Evolutionary conservation across 2,888 invertebrate species (phyloP).

Genomic region (Nemoura dubitans): DNA sequence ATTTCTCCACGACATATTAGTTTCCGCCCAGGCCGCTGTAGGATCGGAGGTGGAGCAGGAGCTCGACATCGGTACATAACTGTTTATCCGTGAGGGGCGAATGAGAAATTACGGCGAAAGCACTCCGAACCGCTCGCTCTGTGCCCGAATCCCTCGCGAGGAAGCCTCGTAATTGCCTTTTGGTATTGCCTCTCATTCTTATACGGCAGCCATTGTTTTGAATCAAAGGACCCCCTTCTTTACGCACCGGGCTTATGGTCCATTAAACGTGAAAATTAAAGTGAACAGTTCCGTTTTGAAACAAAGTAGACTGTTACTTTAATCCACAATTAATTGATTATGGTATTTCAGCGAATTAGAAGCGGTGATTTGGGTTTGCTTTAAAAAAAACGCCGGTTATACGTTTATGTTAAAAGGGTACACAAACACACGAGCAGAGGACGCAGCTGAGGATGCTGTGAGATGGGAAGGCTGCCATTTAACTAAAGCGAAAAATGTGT

Average conservation of each 20-base stretch:
- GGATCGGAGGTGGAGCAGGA: neutral
- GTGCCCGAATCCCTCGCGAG: no score
- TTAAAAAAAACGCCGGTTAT: neutral
- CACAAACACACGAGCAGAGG: no score
- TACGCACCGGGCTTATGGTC: neutral
- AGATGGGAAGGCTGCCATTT: neutral
- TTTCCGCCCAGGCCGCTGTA: neutral
- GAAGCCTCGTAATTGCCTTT: neutral
- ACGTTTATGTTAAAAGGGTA: neutral
- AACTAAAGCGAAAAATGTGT: neutral
- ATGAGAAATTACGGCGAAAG: slow-evolving; percentile 19
- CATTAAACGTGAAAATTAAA: slow-evolving; percentile 21
- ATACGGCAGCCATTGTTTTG: slow-evolving; percentile 17
- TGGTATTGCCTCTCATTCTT: slow-evolving; percentile 17
- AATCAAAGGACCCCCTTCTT: slow-evolving; percentile 17
- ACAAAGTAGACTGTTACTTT: slow-evolving; percentile 12
- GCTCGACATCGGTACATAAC: neutral
- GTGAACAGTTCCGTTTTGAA: neutral
- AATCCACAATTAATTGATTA: neutral
- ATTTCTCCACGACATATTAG: neutral
- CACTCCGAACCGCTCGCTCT: neutral
- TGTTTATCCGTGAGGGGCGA: slow-evolving; percentile 21
- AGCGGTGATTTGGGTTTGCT: neutral
- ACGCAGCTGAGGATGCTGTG: neutral
- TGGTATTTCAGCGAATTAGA: neutral